Evolutionary conservation across 2,797 vertebrate species (phyloP), one percentile per base, ranked within the genome.

Genomic region (Margarornis squamiger): DNA sequence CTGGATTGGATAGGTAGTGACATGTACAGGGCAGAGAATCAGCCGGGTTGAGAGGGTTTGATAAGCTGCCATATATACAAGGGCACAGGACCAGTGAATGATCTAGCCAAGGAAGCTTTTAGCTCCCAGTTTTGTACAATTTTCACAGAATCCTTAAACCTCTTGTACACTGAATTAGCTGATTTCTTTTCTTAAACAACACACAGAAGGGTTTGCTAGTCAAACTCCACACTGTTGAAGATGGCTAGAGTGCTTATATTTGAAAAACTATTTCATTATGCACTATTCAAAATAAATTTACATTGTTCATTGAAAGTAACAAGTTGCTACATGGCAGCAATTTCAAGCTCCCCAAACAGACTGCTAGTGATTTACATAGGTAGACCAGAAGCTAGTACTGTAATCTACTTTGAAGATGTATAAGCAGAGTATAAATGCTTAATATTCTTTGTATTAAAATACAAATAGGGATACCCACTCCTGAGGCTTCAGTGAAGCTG

Each of bases 121-220:
- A 77, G 71, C 16, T 72, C 14, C 23, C 24, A 71, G 12, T 43
- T 76, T 45, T 78, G 20, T 78, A 57, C 17, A 71, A 21, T 5
- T 66, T 27, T 54, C 30, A 14, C 16, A 73, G 34, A 23, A 73
- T 21, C n/a, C 9, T 61, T 71, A 55, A 59, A 88, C 76, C 63
- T 79, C 58, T 30, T 87, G 12, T n/a, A n/a, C 9, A 38, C 6
- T 77, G 52, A 75, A 5, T 38, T 83, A 1, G 1, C 7, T 24
- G 2, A 4, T 17, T 13, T 36, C 34, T 58, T 74, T 65, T 52
- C 49, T 75, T 68, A 65, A 63, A 57, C 12, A 41, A 38, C 19
- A 29, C 0, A 0, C 1, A 12, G 39, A 84, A 66, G 5, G 26
- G 26, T n/a, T 67, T 36, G 3, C 38, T 65, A 38, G 15, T 77